A percentile compares a stretch with the other conserved stretches of the same genome.
Evolutionary conservation across 2,797 vertebrate species (phyloP).

Genomic region (Myotis pilosus): DNA sequence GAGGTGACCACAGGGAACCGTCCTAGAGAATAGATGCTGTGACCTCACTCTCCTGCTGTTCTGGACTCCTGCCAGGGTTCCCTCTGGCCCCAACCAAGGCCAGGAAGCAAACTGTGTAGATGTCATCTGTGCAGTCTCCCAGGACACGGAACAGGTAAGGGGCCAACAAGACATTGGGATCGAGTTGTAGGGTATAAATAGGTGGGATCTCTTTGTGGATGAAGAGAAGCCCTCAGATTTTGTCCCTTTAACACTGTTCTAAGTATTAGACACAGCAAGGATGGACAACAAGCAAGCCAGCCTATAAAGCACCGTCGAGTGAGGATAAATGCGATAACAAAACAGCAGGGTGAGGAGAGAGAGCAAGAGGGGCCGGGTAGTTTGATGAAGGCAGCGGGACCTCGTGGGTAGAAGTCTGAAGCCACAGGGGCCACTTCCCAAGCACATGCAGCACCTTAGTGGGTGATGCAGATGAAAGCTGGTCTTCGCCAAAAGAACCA

Average conservation of each 20-base stretch:
- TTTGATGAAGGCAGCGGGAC: no score
- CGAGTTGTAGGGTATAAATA: not conserved
- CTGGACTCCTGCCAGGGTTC: not conserved
- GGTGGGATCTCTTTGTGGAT: not conserved
- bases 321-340: no score
- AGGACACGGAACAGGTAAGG: not conserved
- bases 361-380: accelerated
- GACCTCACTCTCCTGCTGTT: not conserved
- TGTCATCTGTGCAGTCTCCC: not conserved
- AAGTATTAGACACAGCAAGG: not conserved
- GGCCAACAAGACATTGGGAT: not conserved
- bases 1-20: not conserved
- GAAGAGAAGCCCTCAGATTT: not conserved
- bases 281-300: not conserved
- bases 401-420: not conserved
- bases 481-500: not conserved
- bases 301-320: not conserved
- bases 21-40: not conserved
- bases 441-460: not conserved
- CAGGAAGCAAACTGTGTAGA: not conserved
- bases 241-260: not conserved
- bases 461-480: not conserved
- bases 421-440: not conserved
- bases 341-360: no score
- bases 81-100: not conserved